phyloP scores from a whole-genome alignment of 2,113 vertebrate genomes.

The Oncorhynchus clarkii region DNA sequence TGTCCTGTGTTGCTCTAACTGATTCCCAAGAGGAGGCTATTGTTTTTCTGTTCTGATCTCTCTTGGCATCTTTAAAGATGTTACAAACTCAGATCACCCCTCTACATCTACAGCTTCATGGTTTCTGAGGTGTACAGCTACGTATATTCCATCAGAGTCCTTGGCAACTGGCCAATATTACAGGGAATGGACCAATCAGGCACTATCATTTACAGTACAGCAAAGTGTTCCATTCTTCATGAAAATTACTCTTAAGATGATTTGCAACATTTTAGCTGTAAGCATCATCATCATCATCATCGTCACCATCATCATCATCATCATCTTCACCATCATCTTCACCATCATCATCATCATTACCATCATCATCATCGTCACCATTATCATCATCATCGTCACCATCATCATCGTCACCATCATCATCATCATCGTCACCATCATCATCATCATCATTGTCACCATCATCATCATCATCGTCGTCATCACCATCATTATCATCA shows the following conservation, averaged over 20 bases:
- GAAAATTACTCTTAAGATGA: not conserved
- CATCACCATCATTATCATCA: no score
- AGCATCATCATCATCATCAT: no score
- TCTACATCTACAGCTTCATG: not conserved
- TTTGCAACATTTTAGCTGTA: not conserved
- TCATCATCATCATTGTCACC: no score
- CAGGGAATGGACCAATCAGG: not conserved
- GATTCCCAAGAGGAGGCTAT: not conserved
- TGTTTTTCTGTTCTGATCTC: not conserved
- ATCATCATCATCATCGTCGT: no score
- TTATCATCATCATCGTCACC: no score
- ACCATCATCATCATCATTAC: accelerated
- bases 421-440: no score
- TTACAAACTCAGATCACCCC: not conserved
- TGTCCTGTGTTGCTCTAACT: not conserved
- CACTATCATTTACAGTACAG: not conserved
- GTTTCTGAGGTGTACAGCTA: constrained; percentile 5
- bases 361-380: no score
- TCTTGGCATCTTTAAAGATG: not conserved
- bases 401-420: no score
- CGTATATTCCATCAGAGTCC: not conserved
- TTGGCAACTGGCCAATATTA: not conserved
- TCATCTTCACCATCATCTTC: no score
- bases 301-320: no score
- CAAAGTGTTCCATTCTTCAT: no score